A percentile compares a stretch with the other conserved stretches of the same genome.
phyloP scores from a whole-genome alignment of 2,888 invertebrate genomes.

The Apotomis betuletana region DNA sequence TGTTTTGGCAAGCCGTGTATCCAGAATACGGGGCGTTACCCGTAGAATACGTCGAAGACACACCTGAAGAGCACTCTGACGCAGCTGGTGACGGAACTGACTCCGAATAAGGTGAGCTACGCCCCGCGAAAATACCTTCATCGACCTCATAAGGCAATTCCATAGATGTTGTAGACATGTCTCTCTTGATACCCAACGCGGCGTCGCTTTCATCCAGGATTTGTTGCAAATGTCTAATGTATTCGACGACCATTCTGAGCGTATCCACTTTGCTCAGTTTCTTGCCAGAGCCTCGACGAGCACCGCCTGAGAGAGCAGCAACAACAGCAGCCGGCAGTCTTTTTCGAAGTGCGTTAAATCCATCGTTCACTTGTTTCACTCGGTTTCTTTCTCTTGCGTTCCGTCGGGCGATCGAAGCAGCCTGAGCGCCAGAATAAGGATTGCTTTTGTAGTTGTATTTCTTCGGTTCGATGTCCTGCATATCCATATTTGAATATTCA shows the following conservation, averaged over 20 bases:
- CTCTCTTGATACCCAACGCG: slow-evolving; percentile 62
- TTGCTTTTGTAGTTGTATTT: slow-evolving; percentile 87
- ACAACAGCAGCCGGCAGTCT: slow-evolving; percentile 92
- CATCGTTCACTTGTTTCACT: slow-evolving; percentile 97
- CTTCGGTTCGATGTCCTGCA: slow-evolving; percentile 81
- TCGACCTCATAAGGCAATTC: slow-evolving; percentile 60
- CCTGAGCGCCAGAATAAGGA: slow-evolving; percentile 84
- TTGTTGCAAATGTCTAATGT: slow-evolving; percentile 91
- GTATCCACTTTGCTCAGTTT: slow-evolving; percentile 97
- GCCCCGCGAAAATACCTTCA: slow-evolving; percentile 69
- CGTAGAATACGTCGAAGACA: slow-evolving; percentile 71
- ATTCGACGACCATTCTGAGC: slow-evolving; percentile 93
- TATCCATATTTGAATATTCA: slow-evolving; percentile 61
- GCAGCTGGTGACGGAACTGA: slow-evolving; percentile 87
- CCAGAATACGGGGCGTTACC: slow-evolving; percentile 46
- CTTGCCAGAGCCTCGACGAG: slow-evolving; percentile 90
- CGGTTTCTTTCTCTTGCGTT: slow-evolving; percentile 98
- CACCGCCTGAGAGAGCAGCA: slow-evolving; percentile 85
- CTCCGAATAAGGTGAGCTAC: slow-evolving; percentile 73
- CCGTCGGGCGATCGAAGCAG: slow-evolving; percentile 93
- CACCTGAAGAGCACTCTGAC: slow-evolving; percentile 85
- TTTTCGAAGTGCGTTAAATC: slow-evolving; percentile 93
- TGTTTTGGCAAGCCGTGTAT: slow-evolving; percentile 57
- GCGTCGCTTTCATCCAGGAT: slow-evolving; percentile 89
- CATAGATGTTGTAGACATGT: slow-evolving; percentile 43